These are phyloP conservation scores for Pycnonotus jocosus DNA, from an alignment of 2,113 vertebrate species.

Conservation along the genomic window DNA sequence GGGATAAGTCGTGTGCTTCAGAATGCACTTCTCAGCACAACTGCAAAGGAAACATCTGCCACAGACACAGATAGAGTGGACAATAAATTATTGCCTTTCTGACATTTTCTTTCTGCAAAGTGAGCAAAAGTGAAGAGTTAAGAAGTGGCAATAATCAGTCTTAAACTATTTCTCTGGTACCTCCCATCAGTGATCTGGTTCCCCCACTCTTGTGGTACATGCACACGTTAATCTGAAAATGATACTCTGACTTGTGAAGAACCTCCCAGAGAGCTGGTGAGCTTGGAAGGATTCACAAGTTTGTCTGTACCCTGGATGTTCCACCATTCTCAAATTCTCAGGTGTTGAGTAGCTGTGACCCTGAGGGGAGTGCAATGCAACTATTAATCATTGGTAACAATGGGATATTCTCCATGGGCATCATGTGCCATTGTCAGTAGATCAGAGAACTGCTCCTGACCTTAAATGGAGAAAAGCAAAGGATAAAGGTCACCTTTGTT, in stretches of 20 bases:
- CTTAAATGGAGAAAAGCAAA: background rate
- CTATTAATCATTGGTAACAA: background rate
- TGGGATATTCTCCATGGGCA: background rate
- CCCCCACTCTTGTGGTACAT: background rate
- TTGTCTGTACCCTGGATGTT: background rate
- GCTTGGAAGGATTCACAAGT: background rate
- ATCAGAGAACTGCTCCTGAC: background rate
- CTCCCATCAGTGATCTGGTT: background rate
- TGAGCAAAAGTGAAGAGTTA: background rate
- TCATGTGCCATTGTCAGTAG: background rate
- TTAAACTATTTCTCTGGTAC: background rate
- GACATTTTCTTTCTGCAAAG: background rate
- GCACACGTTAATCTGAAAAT: background rate
- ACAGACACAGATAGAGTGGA: background rate
- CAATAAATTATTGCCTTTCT: background rate
- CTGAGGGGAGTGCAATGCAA: background rate
- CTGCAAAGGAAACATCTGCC: background rate
- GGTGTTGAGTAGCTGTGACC: background rate
- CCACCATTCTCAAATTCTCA: background rate
- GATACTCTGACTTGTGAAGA: background rate
- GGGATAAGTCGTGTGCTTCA: background rate
- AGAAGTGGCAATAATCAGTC: background rate
- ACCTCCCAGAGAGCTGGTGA: background rate
- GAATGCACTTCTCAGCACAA: background rate
- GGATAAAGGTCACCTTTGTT: conserved; percentile 11